A percentile compares a stretch with the other conserved stretches of the same genome.
Evolutionary conservation across 2,113 vertebrate genomes (phyloP).

Genomic region (Blennius ocellaris): DNA sequence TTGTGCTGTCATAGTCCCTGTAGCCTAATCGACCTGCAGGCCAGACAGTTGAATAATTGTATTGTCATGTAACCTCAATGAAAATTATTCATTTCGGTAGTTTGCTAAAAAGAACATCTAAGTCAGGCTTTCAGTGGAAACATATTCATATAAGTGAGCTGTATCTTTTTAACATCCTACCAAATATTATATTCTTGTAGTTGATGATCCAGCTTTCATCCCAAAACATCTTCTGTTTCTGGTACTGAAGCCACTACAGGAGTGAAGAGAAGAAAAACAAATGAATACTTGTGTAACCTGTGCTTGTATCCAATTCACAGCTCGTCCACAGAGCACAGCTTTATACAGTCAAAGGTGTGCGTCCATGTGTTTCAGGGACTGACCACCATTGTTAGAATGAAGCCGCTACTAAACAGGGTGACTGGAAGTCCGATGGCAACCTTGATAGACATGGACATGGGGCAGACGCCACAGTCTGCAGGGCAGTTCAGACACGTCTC

Average conservation of each 20-base stretch:
- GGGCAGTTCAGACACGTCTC: constrained; percentile 84
- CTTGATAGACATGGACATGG: constrained; percentile 80
- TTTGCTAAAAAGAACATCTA: too few species aligned
- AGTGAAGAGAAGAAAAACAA: neutral
- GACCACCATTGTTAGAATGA: constrained; percentile 84
- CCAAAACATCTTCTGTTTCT: constrained; percentile 87
- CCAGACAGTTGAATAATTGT: neutral
- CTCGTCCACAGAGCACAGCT: neutral
- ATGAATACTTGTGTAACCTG: constrained; percentile 2
- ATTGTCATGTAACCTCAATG: too few species aligned
- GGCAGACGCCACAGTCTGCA: constrained; percentile 84
- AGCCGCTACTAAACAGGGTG: constrained; percentile 79
- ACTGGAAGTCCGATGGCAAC: constrained; percentile 82
- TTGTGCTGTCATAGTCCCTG: constrained; percentile 71
- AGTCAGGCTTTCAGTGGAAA: constrained; percentile 1
- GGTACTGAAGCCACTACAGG: constrained; percentile 84
- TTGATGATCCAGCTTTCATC: constrained; percentile 87
- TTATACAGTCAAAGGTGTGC: neutral
- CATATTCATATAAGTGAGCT: neutral
- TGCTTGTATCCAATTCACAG: neutral
- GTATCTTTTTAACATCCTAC: constrained; percentile 57
- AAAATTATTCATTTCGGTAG: too few species aligned
- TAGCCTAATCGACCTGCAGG: constrained; percentile 64
- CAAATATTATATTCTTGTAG: constrained; percentile 82
- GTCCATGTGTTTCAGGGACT: constrained; percentile 21